These are phyloP conservation scores for Crossocerus cetratus DNA, from an alignment of 2,888 invertebrate species.

Conservation along the genomic window DNA sequence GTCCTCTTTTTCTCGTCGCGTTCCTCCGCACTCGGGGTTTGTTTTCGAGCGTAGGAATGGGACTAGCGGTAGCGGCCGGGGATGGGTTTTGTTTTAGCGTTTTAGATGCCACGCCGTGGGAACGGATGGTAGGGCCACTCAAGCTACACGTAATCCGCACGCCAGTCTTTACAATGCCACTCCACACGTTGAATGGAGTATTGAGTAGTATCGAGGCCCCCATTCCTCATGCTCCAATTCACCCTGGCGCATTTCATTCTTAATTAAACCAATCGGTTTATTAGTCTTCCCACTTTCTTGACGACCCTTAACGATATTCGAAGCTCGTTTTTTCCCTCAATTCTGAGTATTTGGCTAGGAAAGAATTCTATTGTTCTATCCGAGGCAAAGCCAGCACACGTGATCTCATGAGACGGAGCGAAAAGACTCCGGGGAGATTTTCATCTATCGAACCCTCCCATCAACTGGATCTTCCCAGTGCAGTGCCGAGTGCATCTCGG, in stretches of 20 bases:
- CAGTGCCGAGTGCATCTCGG: neutral
- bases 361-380: neutral
- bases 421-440: neutral
- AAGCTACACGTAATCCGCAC: slow-evolving; percentile 47
- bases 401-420: neutral
- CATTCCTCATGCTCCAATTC: slow-evolving; percentile 22
- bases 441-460: neutral
- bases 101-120: slow-evolving; percentile 73
- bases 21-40: slow-evolving; percentile 54
- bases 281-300: neutral
- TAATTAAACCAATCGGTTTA: neutral
- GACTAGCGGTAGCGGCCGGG: slow-evolving; percentile 31
- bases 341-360: too few relatives aligned
- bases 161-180: slow-evolving; percentile 55
- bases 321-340: too few relatives aligned
- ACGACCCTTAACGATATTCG: slow-evolving; percentile 3
- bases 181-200: slow-evolving; percentile 34
- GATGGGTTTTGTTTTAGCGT: slow-evolving; percentile 71
- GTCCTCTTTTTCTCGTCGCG: slow-evolving; percentile 47
- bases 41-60: slow-evolving; percentile 51
- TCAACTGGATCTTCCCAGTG: slow-evolving; percentile 22
- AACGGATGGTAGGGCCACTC: slow-evolving; percentile 64
- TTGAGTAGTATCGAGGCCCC: slow-evolving; percentile 18
- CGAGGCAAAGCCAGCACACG: neutral
- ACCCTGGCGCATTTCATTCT: slow-evolving; percentile 14